phyloP scores from a whole-genome alignment of 2,797 vertebrate genomes.

The Silurus aristotelis region DNA sequence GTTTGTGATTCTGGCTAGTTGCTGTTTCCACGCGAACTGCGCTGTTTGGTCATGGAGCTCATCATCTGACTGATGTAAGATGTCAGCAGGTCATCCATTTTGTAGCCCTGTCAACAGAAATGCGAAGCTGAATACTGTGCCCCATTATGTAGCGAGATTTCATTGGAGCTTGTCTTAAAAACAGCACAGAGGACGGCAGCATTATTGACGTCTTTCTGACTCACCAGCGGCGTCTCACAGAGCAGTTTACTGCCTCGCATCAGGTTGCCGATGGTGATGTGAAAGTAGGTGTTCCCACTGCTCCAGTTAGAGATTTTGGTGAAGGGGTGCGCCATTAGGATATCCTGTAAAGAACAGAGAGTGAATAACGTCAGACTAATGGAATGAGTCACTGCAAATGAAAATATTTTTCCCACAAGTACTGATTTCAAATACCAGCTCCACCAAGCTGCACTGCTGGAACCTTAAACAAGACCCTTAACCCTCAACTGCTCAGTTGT shows the following conservation, averaged over 20 bases:
- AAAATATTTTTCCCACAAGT: neutral
- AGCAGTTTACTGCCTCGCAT: constrained; percentile 95
- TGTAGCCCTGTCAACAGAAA: constrained; percentile 85
- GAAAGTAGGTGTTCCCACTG: constrained; percentile 98
- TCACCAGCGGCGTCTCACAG: constrained; percentile 95
- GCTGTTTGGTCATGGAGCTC: constrained; percentile 93
- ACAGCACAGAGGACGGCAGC: neutral
- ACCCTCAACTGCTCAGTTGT: too few relatives aligned
- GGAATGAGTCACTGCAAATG: neutral
- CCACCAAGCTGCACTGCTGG: too few relatives aligned
- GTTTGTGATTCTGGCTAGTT: constrained; percentile 77
- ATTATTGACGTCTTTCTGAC: neutral
- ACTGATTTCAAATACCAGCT: too few relatives aligned
- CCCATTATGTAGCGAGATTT: neutral
- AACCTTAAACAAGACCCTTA: too few relatives aligned
- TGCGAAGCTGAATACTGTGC: neutral
- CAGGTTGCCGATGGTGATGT: constrained; percentile 96
- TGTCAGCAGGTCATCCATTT: constrained; percentile 98
- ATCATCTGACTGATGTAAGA: constrained; percentile 99
- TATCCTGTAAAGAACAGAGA: constrained; percentile 76
- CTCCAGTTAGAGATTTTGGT: constrained; percentile 99
- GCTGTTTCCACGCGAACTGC: constrained; percentile 79
- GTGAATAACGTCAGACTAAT: neutral
- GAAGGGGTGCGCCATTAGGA: constrained; percentile 94
- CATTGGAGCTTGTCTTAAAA: neutral